Conservation (phyloP, 2,113 vertebrate species). For the Stegostoma tigrinum region DNA sequence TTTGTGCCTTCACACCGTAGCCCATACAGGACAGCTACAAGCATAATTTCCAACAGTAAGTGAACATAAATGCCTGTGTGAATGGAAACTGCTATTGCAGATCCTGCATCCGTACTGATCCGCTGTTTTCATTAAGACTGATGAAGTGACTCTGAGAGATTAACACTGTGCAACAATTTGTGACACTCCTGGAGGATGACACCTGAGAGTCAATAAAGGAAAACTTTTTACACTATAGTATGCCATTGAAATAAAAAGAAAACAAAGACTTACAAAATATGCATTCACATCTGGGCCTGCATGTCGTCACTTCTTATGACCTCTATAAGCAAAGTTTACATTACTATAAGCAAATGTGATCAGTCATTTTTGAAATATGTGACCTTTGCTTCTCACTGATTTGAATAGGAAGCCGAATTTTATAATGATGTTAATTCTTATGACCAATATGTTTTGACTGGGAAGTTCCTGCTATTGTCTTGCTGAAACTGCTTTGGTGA, state of each 20-base stretch:
- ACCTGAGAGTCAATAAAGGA: not conserved
- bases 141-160: not conserved
- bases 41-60: not conserved
- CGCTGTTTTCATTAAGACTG: not conserved
- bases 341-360: constrained; percentile 28
- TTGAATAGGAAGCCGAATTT: constrained; percentile 15
- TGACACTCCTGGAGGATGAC: not conserved
- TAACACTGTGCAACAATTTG: not conserved
- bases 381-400: constrained; percentile 20
- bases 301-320: not conserved
- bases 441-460: not conserved
- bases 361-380: constrained; percentile 30
- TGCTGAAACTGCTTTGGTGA: not conserved
- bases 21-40: too few relatives aligned
- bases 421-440: constrained; percentile 30
- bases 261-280: not conserved
- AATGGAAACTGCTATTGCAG: not conserved
- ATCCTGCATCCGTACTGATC: not conserved
- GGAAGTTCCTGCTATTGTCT: constrained; percentile 29
- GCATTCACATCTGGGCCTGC: not conserved
- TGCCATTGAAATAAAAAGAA: not conserved
- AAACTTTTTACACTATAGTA: not conserved
- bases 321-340: not conserved
- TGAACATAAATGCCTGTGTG: not conserved
- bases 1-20: not conserved